Conservation (phyloP, 2,797 vertebrate species). For the Phrynocephalus guinanensis region DNA sequence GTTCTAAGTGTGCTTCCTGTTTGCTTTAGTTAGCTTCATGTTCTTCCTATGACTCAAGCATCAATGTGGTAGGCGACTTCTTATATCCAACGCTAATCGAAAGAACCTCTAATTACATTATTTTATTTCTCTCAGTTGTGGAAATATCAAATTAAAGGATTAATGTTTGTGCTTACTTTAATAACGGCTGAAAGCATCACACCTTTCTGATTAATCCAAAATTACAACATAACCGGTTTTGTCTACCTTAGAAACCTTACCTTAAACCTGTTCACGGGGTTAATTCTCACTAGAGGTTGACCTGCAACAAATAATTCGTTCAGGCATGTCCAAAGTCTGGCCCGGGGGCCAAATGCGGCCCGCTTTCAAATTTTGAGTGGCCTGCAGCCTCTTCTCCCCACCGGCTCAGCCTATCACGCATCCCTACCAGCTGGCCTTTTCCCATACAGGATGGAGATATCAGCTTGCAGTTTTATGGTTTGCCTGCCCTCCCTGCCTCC, state of each 20-base stretch:
- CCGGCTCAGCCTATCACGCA: no score
- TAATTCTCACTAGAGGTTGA: neutral
- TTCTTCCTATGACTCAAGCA: neutral
- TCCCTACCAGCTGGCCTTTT: no score
- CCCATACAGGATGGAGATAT: no score
- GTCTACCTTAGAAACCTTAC: neutral
- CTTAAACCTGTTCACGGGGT: neutral
- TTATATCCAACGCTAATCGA: neutral
- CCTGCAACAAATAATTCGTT: neutral
- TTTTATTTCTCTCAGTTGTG: neutral
- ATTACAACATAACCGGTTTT: neutral
- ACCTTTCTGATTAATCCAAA: neutral
- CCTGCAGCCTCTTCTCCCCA: no score
- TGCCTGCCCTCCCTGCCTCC: no score
- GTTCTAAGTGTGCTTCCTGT: neutral
- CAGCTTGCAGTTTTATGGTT: no score
- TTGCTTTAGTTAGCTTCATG: neutral
- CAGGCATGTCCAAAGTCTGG: no score
- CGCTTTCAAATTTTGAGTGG: no score
- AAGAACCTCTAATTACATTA: neutral
- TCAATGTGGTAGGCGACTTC: neutral
- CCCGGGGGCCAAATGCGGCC: no score
- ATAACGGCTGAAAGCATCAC: neutral
- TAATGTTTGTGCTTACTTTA: neutral
- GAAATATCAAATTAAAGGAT: neutral